phyloP scores from a whole-genome alignment of 2,797 vertebrate genomes.

The Triplophysa bombifrons region DNA sequence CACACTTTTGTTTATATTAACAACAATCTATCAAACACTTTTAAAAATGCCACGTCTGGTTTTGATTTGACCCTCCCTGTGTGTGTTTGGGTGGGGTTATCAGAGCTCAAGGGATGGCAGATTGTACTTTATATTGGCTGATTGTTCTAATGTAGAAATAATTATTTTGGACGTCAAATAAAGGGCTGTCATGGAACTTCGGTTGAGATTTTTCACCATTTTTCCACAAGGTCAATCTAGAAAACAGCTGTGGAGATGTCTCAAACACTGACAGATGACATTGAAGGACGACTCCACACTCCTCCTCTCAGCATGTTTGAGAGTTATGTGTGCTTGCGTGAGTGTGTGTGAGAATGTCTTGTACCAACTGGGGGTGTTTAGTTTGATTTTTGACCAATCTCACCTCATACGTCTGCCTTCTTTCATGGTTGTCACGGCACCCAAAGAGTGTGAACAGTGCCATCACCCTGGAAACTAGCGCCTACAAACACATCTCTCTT shows the following conservation, averaged over 20 bases:
- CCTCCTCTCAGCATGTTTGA: slow-evolving; percentile 25
- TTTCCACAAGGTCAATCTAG: background rate
- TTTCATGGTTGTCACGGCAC: slow-evolving; percentile 70
- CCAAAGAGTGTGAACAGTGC: slow-evolving; percentile 63
- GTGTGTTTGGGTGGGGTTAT: slow-evolving; percentile 48
- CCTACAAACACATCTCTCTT: slow-evolving; percentile 65
- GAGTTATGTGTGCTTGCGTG: slow-evolving; percentile 17
- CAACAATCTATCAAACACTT: slow-evolving; percentile 33
- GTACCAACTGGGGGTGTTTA: slow-evolving; percentile 34
- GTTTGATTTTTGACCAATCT: slow-evolving; percentile 63
- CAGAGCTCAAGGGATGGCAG: slow-evolving; percentile 45
- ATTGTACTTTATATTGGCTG: slow-evolving; percentile 35
- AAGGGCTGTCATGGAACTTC: slow-evolving; percentile 33
- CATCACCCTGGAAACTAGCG: slow-evolving; percentile 72
- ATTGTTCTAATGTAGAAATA: slow-evolving; percentile 44
- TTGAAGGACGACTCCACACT: slow-evolving; percentile 3
- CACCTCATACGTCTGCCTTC: slow-evolving; percentile 57
- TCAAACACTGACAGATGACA: slow-evolving; percentile 21
- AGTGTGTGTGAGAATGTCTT: slow-evolving; percentile 43
- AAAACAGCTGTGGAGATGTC: slow-evolving; percentile 16
- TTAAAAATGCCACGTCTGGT: slow-evolving; percentile 53
- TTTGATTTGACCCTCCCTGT: slow-evolving; percentile 51
- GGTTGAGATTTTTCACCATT: background rate
- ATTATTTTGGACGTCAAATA: slow-evolving; percentile 39
- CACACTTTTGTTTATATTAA: slow-evolving; percentile 52